phyloP scores from a whole-genome alignment of 1,140 invertebrate genomes.

The Epicauta chinensis region DNA sequence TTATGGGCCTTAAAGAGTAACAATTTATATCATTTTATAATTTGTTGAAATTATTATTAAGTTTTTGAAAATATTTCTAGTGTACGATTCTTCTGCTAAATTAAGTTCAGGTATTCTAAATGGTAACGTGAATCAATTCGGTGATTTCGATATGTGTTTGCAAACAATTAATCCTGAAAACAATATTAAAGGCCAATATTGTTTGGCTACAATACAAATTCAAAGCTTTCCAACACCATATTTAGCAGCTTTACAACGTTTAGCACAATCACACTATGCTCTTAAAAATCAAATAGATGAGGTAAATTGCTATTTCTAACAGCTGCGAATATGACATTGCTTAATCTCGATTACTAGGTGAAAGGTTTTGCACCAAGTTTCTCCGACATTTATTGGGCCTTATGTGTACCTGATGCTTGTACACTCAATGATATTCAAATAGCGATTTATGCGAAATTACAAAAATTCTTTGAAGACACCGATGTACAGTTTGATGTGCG shows the following conservation, averaged over 20 bases:
- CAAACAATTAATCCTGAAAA: constrained; percentile 40
- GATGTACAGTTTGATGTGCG: constrained; percentile 47
- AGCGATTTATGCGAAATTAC: constrained; percentile 36
- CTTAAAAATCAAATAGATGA: constrained; percentile 55
- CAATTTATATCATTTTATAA: not conserved
- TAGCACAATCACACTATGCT: constrained; percentile 53
- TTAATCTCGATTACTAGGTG: too few relatives aligned
- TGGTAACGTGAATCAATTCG: constrained; percentile 57
- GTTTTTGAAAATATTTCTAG: constrained; percentile 43
- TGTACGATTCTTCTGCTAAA: constrained; percentile 57
- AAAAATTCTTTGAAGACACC: constrained; percentile 36
- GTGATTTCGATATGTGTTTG: constrained; percentile 58
- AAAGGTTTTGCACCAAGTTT: constrained; percentile 54
- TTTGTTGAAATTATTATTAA: not conserved
- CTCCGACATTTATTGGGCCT: constrained; percentile 55
- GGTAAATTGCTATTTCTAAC: constrained; percentile 42
- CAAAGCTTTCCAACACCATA: constrained; percentile 40
- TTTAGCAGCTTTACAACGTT: constrained; percentile 44
- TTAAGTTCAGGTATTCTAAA: constrained; percentile 53
- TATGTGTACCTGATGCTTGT: constrained; percentile 56
- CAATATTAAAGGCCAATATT: constrained; percentile 50
- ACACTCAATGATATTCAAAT: constrained; percentile 50
- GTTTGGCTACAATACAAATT: constrained; percentile 51
- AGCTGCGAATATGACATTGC: too few relatives aligned
- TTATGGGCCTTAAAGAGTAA: constrained; percentile 56